Base-by-base conservation (phyloP, 2,797 vertebrate species). In the Eptatretus atami region DNA sequence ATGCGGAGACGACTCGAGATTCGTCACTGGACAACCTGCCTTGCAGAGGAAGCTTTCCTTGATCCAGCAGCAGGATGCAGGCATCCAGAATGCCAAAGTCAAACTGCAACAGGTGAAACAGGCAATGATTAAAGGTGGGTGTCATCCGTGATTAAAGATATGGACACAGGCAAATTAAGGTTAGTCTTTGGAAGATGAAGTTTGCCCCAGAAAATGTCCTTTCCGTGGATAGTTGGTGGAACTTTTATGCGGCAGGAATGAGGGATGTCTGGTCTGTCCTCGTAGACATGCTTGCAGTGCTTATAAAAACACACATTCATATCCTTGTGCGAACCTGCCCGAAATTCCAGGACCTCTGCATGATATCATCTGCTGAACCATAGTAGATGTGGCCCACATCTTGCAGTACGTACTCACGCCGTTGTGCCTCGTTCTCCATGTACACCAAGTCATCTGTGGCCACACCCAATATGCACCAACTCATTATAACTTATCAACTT, bases 321-420 rank as follows among this genome's bases (percentile, higher is more conserved):
- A 8, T 44, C 4, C 3, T 44, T 44, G 15, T 15, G 15, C 12
- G 66, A 68, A 92, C 86, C 82, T 92, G 86, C 44, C 84, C 86
- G 1, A 80, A 90, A 73, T 86, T 92, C 85, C 86, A 92, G 0
- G 83, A 81, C 14, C 85, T 76, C 64, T 79, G 77, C 0, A 80
- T 83, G 5, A 92, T 87, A 76, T 92, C 84, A 1, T 76, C 78
- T 70, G 86, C 82, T 0, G 86, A 90, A 65, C 86, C 86, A 0
- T 92, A 90, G 74, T 86, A 90, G 72, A 92, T 78, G 67, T 75
- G 77, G 3, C 86, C 86, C 0, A 68, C 77, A 68, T 92, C 84
- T 15, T 81, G 88, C 13, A 86, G 75, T 12, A 92, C 77, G 1
- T 92, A 92, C 66, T 92, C 86, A 63, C 77, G 76, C 63, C 75